A percentile compares a stretch with the other conserved stretches of the same genome.
These are phyloP conservation scores for Eurypyga helias DNA, from an alignment of 2,113 vertebrate genomes.

Conservation along the genomic window DNA sequence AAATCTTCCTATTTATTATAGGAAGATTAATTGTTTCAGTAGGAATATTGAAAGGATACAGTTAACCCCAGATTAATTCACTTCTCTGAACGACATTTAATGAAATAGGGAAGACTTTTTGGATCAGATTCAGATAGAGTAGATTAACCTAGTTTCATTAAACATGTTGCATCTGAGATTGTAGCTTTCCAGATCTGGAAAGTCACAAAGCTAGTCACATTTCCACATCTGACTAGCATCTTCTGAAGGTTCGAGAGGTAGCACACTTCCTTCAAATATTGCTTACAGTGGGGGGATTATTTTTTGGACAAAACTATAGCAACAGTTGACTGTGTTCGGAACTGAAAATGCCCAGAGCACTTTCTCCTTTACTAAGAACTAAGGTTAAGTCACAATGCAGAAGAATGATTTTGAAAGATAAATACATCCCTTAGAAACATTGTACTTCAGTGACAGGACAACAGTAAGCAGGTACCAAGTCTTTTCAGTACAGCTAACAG, in stretches of 20 bases:
- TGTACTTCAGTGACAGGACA: background rate
- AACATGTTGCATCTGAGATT: background rate
- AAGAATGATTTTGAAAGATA: background rate
- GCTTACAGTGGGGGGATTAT: background rate
- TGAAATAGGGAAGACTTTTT: background rate
- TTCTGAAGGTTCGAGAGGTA: background rate
- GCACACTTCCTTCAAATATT: background rate
- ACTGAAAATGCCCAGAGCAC: background rate
- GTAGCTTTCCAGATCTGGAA: background rate
- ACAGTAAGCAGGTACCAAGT: background rate
- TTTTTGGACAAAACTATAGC: background rate
- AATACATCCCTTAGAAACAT: background rate
- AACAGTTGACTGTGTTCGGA: background rate
- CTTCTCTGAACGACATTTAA: background rate
- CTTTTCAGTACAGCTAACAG: background rate
- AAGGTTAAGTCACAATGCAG: background rate
- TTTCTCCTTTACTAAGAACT: background rate
- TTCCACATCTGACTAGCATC: background rate
- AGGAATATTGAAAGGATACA: conserved; percentile 38
- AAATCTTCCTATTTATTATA: background rate
- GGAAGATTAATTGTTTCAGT: background rate
- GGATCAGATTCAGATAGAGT: background rate
- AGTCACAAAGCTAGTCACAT: too few species aligned
- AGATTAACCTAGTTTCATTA: background rate
- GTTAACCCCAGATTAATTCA: background rate